These are phyloP conservation scores for Avahi laniger DNA, from an alignment of 2,797 vertebrate genomes.

Conservation along the genomic window DNA sequence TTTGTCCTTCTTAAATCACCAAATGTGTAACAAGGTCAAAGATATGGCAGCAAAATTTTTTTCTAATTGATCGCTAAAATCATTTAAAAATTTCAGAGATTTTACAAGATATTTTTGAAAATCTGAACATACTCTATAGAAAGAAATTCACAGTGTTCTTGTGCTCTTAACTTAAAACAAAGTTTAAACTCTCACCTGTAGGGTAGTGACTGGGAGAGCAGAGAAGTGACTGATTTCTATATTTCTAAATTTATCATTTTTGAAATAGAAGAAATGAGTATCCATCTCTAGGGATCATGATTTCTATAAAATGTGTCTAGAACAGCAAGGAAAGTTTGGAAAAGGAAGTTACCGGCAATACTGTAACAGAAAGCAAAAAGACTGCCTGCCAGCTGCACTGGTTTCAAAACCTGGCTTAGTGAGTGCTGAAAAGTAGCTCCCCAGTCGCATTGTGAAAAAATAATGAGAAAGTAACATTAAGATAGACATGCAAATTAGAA, in stretches of 20 bases:
- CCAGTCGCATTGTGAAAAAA: not conserved
- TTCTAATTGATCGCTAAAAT: not conserved
- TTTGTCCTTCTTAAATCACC: not conserved
- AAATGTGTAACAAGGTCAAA: not conserved
- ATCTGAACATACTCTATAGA: not conserved
- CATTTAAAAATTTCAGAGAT: not conserved
- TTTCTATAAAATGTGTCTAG: constrained; percentile 44
- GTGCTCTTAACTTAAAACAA: not conserved
- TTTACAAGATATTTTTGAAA: constrained; percentile 20
- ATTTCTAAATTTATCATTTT: constrained; percentile 22
- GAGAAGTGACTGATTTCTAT: not conserved
- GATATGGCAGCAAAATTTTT: not conserved
- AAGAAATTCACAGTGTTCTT: not conserved
- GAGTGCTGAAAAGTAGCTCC: constrained; percentile 64
- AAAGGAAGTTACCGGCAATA: constrained; percentile 40
- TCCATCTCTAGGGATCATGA: not conserved
- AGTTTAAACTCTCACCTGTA: not conserved
- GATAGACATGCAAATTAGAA: constrained; percentile 54
- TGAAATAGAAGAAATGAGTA: not conserved
- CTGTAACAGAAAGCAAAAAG: constrained; percentile 45
- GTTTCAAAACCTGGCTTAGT: not conserved
- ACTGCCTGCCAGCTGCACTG: not conserved
- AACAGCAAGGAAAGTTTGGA: constrained; percentile 33
- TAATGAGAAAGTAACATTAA: constrained; percentile 19
- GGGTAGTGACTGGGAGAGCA: not conserved